Conservation (phyloP, 2,113 vertebrate species). For the cattle (Bos taurus) region ARS-UCD2.0 NW_020192292.1:6828001-6828500, state of each 20-base stretch:
- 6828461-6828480: conserved; percentile 1
- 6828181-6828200: not conserved
- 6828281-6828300: not conserved
- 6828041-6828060: not conserved
- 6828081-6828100: not conserved
- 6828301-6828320: not conserved
- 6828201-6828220: not conserved
- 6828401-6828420: conserved; percentile 32
- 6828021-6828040: not conserved
- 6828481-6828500: conserved; percentile 28
- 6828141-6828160: not conserved
- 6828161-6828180: not conserved
- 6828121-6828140: not conserved
- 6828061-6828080: not conserved
- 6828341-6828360: conserved; percentile 13
- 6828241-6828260: not conserved
- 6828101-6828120: not conserved
- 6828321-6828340: not conserved
- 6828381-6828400: conserved; percentile 26
- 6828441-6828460: conserved; percentile 11
- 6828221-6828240: not conserved
- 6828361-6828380: not conserved
- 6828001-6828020: not conserved
- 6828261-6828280: not conserved
- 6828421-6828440: conserved; percentile 27